These are phyloP conservation scores for Fopius arisanus DNA, from an alignment of 1,140 invertebrate species.

Conservation along the genomic window DNA sequence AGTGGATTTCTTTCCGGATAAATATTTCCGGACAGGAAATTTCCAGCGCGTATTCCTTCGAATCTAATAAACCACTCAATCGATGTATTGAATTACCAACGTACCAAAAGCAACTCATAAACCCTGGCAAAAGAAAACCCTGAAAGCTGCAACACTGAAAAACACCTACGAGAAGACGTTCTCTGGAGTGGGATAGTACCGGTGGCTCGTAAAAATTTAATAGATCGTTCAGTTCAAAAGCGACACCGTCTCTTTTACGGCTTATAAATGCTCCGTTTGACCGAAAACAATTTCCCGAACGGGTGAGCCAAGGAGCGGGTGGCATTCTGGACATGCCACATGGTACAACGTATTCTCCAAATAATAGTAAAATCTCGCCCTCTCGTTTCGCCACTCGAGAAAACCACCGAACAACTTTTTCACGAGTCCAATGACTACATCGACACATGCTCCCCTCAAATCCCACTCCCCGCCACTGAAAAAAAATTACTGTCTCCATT, in stretches of 20 bases:
- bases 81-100: background rate
- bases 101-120: background rate
- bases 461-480: too few species aligned
- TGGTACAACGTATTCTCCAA: background rate
- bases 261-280: conserved; percentile 54
- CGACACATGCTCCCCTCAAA: too few species aligned
- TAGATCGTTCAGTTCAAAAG: conserved; percentile 46
- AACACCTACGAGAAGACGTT: background rate
- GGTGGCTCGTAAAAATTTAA: conserved; percentile 50
- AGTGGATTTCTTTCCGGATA: too few species aligned
- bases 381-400: background rate
- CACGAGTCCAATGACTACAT: too few species aligned
- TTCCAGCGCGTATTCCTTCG: background rate
- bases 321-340: conserved; percentile 12
- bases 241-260: conserved; percentile 42
- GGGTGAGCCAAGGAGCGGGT: conserved; percentile 15
- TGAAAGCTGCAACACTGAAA: background rate
- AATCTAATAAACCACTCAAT: background rate
- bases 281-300: conserved; percentile 51
- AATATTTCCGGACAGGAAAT: background rate
- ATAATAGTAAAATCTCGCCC: background rate
- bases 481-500: too few species aligned
- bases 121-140: background rate
- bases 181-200: background rate
- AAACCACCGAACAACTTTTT: background rate